Base-by-base conservation (phyloP, 1,140 invertebrate species). In the Hyposmocoma kahamanoa region DNA sequence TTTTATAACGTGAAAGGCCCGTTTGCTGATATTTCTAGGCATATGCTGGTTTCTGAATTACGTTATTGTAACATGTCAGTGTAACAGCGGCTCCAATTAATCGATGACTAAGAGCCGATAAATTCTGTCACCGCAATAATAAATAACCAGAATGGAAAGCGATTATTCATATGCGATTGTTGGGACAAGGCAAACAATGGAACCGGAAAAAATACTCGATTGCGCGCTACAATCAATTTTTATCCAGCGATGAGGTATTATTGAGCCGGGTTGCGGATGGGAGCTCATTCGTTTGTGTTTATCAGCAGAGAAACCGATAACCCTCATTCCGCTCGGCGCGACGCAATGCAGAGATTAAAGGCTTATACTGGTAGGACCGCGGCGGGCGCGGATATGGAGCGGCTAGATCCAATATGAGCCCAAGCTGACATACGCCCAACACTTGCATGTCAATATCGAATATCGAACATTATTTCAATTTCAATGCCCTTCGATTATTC, bases 341-440 rank as follows among this genome's bases (percentile, higher is more conserved):
- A 75, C 77, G 75, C 75, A 77, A 79, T 78, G 77, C 70, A 79
- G 75, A 76, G 77, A 81, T 84, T 84, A 81, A 81, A 79, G 70
- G 80, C 62, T 80, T 84, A 76, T 69, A 75, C 59, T 64, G 62
- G 64, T 67, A 72, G 64, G 57, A 56, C 66, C 64, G 56, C 64
- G 56, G 62, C 54, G 60, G n/a, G 51, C 62, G 53, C 63, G 64
- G 58, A 68, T 71, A 62, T 67, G 62, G 56, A 65, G 56, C 52
- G 50, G 59, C 59, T 58, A 61, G 62, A 82, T 76, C 75, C 66
- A 70, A 70, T 67, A 65, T 69, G 59, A 69, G 62, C 57, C 62
- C 58, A 55, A 46, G 59, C 52, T 70, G 68, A 72, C 60, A 52
- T 58, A 53, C 52, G 52, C 45, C 45, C 56, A 51, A 56, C 57